Evolutionary conservation across 2,113 vertebrate genomes (phyloP).

Genomic region (Todiramphus chloris): DNA sequence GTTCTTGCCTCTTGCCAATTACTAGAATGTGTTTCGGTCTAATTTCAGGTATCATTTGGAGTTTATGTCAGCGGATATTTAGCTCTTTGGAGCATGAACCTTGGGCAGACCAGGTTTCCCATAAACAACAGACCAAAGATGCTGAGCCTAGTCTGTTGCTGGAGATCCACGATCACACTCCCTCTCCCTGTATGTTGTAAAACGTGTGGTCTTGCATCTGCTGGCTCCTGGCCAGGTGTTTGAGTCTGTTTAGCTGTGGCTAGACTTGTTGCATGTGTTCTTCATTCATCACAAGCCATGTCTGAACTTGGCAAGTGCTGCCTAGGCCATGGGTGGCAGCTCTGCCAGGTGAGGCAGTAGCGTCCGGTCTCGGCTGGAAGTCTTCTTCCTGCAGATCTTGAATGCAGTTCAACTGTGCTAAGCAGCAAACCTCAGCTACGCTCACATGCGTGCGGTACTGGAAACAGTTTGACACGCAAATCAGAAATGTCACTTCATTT

Average conservation of each 20-base stretch:
- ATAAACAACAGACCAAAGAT: background rate
- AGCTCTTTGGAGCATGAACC: background rate
- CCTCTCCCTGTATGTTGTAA: background rate
- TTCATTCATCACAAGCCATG: constrained; percentile 1
- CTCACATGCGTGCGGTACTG: background rate
- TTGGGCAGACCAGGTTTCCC: background rate
- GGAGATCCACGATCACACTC: accelerated
- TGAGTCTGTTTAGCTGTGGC: background rate
- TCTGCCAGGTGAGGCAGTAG: constrained; percentile 24
- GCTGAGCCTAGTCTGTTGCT: background rate
- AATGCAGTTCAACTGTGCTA: background rate
- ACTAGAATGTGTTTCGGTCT: background rate
- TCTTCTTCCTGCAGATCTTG: background rate
- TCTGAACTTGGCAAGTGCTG: constrained; percentile 8
- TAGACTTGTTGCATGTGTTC: constrained; percentile 33
- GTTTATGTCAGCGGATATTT: background rate
- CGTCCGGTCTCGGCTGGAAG: background rate
- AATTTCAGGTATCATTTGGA: background rate
- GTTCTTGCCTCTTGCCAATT: background rate
- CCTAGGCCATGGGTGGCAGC: background rate
- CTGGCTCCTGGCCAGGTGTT: background rate
- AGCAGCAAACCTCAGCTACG: background rate
- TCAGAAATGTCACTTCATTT: background rate
- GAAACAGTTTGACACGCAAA: background rate
- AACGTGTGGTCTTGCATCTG: background rate